A percentile compares a stretch with the other conserved stretches of the same genome.
phyloP scores from a whole-genome alignment of 1,140 invertebrate species.

The Dufourea novaeangliae region DNA sequence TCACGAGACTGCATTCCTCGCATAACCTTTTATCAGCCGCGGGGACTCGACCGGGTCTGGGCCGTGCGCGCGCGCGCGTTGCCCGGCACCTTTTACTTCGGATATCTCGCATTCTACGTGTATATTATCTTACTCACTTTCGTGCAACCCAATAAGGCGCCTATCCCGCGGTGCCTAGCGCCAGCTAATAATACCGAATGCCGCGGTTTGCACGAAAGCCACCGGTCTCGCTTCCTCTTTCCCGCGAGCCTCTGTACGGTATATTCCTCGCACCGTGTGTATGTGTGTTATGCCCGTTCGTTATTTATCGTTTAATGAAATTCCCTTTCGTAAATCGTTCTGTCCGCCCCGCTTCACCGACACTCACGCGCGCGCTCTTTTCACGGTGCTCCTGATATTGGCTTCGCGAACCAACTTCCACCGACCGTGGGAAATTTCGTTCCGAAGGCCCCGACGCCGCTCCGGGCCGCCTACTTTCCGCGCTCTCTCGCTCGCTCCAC shows the following conservation, averaged over 20 bases:
- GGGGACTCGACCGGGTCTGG: conserved; percentile 61
- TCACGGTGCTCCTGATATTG: conserved; percentile 47
- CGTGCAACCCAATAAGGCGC: conserved; percentile 68
- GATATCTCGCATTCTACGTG: conserved; percentile 69
- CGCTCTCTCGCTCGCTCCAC: not conserved
- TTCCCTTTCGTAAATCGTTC: conserved; percentile 48
- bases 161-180: conserved; percentile 65
- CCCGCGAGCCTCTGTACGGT: not conserved
- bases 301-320: conserved; percentile 52
- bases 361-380: conserved; percentile 18
- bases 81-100: conserved; percentile 69
- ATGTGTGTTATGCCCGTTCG: conserved; percentile 22
- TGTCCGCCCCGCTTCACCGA: conserved; percentile 9
- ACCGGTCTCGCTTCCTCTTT: conserved; percentile 28
- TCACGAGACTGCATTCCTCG: conserved; percentile 71
- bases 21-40: conserved; percentile 72
- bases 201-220: conserved; percentile 55
- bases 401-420: conserved; percentile 27
- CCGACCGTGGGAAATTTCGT: conserved; percentile 43
- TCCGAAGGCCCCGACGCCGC: conserved; percentile 5
- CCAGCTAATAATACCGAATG: conserved; percentile 67
- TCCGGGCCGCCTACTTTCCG: not conserved
- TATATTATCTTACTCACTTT: conserved; percentile 72
- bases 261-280: not conserved
- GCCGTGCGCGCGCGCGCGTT: conserved; percentile 29